These are phyloP conservation scores for Polypterus senegalus DNA, from an alignment of 2,113 vertebrate genomes.

Conservation along the genomic window DNA sequence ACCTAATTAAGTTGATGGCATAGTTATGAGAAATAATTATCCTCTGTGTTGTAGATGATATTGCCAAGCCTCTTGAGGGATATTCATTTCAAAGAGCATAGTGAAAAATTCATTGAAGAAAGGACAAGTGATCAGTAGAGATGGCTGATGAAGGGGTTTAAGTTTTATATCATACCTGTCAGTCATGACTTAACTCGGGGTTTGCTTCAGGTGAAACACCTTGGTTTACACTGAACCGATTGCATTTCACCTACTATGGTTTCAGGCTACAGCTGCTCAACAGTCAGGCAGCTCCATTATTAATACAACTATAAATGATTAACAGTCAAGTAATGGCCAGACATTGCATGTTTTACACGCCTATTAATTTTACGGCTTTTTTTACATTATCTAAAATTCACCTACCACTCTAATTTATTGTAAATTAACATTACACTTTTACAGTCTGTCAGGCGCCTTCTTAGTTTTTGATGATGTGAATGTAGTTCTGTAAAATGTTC, in stretches of 20 bases:
- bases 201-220: conserved; percentile 44
- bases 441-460: too few species aligned
- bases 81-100: conserved; percentile 33
- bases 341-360: too few species aligned
- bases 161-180: conserved; percentile 22
- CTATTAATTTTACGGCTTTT: too few species aligned
- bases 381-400: too few species aligned
- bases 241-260: conserved; percentile 40
- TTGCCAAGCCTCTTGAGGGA: conserved; percentile 26
- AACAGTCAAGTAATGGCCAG: conserved; percentile 22
- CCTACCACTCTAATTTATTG: too few species aligned
- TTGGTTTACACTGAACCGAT: conserved; percentile 44
- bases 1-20: conserved; percentile 47
- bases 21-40: conserved; percentile 46
- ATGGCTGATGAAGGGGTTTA: conserved; percentile 10
- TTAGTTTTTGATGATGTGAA: too few species aligned
- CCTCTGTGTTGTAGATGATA: conserved; percentile 31
- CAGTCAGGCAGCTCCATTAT: conserved; percentile 42
- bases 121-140: conserved; percentile 21
- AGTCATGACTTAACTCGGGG: neutral
- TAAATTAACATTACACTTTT: too few species aligned
- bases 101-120: conserved; percentile 27
- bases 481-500: too few species aligned
- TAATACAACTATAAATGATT: conserved; percentile 51
- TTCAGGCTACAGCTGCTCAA: conserved; percentile 41